Percentiles rank a stretch among this genome's conserved stretches.
These are phyloP conservation scores for Gallinago media DNA, from an alignment of 2,113 vertebrate genomes.

Conservation along the genomic window DNA sequence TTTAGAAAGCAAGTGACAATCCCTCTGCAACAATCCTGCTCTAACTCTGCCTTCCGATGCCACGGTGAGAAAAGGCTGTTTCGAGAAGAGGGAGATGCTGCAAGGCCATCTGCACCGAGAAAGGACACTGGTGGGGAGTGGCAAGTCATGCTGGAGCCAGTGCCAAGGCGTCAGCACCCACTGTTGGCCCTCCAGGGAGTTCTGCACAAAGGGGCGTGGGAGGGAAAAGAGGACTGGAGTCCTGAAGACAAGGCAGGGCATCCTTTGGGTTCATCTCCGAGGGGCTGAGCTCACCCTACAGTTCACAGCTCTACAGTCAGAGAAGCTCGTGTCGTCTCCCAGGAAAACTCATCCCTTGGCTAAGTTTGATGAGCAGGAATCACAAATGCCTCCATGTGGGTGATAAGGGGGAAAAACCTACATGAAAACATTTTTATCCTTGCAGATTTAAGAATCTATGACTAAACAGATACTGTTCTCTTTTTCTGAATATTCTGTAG, in stretches of 20 bases:
- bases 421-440: background rate
- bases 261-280: background rate
- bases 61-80: background rate
- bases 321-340: background rate
- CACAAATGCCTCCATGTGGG: background rate
- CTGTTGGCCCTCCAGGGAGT: background rate
- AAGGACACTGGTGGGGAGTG: background rate
- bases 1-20: background rate
- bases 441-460: background rate
- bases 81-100: background rate
- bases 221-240: background rate
- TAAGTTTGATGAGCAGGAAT: background rate
- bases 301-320: background rate
- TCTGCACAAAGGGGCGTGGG: background rate
- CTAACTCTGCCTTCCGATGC: background rate
- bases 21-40: background rate
- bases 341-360: background rate
- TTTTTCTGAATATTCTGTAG: background rate
- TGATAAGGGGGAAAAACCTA: background rate
- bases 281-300: background rate
- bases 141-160: background rate
- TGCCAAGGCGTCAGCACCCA: background rate
- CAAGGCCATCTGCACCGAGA: background rate
- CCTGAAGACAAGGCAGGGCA: background rate
- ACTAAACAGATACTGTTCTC: background rate